These are phyloP conservation scores for Nematostella vectensis DNA, from an alignment of 92 coral and sea anemone species.

Conservation along the genomic window DNA sequence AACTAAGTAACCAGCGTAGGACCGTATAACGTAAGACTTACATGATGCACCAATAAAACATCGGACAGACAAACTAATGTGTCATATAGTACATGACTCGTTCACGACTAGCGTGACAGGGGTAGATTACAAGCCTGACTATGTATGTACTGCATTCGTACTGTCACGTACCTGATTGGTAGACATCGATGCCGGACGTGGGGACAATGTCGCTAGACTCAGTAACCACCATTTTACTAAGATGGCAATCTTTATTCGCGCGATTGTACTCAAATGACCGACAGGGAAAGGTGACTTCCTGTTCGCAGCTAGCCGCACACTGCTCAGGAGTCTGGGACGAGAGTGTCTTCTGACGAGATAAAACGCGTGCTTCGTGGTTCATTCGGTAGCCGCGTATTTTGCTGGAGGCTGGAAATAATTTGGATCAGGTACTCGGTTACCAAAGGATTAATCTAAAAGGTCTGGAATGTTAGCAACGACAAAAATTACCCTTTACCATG, in stretches of 20 bases:
- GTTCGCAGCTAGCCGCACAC: constrained; percentile 74
- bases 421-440: background rate
- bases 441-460: background rate
- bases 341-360: constrained; percentile 58
- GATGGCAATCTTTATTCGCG: constrained; percentile 46
- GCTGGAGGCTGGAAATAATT: constrained; percentile 69
- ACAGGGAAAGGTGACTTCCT: constrained; percentile 70
- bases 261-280: constrained; percentile 84
- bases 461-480: too few relatives aligned
- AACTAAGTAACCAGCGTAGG: too few relatives aligned
- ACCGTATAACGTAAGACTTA: too few relatives aligned
- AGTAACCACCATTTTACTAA: constrained; percentile 53
- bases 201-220: constrained; percentile 16
- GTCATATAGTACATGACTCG: too few relatives aligned
- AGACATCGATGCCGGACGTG: constrained; percentile 56
- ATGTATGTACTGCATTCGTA: too few relatives aligned
- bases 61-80: too few relatives aligned
- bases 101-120: too few relatives aligned
- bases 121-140: too few relatives aligned
- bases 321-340: constrained; percentile 40
- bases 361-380: constrained; percentile 42
- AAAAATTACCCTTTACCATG: too few relatives aligned
- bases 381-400: constrained; percentile 52
- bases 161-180: constrained; percentile 79
- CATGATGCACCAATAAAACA: too few relatives aligned